Conservation (phyloP, 2,797 vertebrate genomes). For the Pogonophryne albipinna region DNA sequence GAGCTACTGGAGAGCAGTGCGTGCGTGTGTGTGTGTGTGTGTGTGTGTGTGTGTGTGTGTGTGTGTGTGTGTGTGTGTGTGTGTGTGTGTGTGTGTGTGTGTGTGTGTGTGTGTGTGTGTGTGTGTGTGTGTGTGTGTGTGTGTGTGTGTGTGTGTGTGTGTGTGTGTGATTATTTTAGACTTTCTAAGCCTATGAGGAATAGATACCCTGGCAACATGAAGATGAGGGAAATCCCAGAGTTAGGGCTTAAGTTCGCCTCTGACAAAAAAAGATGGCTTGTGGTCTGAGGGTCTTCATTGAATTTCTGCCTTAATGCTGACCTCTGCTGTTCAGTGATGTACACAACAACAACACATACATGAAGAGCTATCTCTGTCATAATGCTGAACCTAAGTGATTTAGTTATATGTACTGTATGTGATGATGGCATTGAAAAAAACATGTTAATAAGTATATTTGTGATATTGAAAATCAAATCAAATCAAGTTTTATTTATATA, state of each 20-base stretch:
- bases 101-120: background rate
- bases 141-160: background rate
- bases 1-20: background rate
- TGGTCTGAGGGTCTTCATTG: background rate
- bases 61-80: no score
- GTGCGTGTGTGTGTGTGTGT: no score
- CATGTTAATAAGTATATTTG: no score
- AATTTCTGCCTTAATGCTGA: conserved; percentile 53
- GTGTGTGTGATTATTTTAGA: conserved; percentile 2
- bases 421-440: no score
- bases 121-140: no score
- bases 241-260: background rate
- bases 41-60: background rate
- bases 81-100: background rate
- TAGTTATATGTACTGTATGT: no score
- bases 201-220: conserved; percentile 1
- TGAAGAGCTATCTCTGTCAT: no score
- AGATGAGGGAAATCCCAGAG: background rate
- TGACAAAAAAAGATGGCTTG: background rate
- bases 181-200: background rate
- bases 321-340: conserved; percentile 53
- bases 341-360: conserved; percentile 25
- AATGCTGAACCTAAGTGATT: no score
- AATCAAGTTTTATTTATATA: no score
- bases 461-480: no score